A percentile compares a stretch with the other conserved stretches of the same genome.
Evolutionary conservation across 1,140 invertebrate species (phyloP).

Genomic region (Solenopsis fugax): DNA sequence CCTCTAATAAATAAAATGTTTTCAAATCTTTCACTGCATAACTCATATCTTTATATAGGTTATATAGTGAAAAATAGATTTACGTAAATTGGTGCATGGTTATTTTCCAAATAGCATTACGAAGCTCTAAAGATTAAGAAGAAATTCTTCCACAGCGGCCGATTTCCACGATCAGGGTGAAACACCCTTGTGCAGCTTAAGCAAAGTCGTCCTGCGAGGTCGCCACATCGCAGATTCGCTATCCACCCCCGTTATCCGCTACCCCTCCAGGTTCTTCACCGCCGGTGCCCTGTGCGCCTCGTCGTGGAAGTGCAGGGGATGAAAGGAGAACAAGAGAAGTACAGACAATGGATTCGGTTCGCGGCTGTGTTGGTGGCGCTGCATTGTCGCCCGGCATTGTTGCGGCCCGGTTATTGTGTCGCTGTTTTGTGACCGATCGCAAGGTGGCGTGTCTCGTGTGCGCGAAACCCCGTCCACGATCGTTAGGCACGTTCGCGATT

Average conservation of each 20-base stretch:
- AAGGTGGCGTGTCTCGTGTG: constrained; percentile 81
- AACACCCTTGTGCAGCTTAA: constrained; percentile 64
- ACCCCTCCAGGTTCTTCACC: constrained; percentile 38
- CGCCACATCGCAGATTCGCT: constrained; percentile 73
- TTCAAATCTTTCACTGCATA: not conserved
- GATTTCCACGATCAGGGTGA: not conserved
- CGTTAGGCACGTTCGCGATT: constrained; percentile 81
- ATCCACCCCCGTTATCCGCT: constrained; percentile 55
- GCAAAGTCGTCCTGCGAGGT: constrained; percentile 73
- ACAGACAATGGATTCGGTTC: constrained; percentile 85
- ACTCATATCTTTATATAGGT: no score
- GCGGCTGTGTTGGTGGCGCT: constrained; percentile 81
- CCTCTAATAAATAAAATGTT: constrained; percentile 7
- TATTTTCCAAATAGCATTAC: not conserved
- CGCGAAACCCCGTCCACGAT: constrained; percentile 78
- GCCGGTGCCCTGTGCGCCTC: constrained; percentile 68
- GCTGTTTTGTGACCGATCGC: constrained; percentile 85
- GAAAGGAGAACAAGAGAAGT: constrained; percentile 85
- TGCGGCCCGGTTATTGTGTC: constrained; percentile 84
- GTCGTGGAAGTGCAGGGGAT: constrained; percentile 81
- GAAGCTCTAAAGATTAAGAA: not conserved
- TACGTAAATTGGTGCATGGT: not conserved
- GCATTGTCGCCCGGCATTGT: constrained; percentile 84
- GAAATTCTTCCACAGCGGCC: constrained; percentile 4
- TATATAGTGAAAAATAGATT: not conserved